Percentiles rank a stretch among this genome's conserved stretches.
Evolutionary conservation across 2,888 invertebrate species (phyloP).

Genomic region (Oscheius onirici): DNA sequence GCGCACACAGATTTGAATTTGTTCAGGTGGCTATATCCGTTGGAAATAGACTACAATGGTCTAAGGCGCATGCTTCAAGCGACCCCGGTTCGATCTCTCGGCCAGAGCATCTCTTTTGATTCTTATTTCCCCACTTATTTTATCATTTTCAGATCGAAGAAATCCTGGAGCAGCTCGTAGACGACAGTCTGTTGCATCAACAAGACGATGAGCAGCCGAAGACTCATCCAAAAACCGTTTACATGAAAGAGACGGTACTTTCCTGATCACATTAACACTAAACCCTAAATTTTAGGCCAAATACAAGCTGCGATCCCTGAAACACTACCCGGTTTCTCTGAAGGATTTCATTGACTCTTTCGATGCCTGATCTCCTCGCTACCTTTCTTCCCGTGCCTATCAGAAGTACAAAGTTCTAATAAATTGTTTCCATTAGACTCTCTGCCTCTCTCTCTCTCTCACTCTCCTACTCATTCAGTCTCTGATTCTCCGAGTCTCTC

Average conservation of each 20-base stretch:
- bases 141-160: constrained; percentile 2
- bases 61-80: too few relatives aligned
- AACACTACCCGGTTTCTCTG: not conserved
- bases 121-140: too few relatives aligned
- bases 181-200: not conserved
- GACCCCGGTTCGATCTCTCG: too few relatives aligned
- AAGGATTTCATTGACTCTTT: not conserved
- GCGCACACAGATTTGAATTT: too few relatives aligned
- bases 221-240: not conserved
- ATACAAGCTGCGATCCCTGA: not conserved
- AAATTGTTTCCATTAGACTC: too few relatives aligned
- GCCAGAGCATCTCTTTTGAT: too few relatives aligned
- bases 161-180: not conserved
- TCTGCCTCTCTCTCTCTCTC: too few relatives aligned
- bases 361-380: not conserved
- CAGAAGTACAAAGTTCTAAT: too few relatives aligned
- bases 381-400: not conserved
- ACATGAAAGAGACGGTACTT: constrained; percentile 9
- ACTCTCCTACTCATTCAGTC: too few relatives aligned
- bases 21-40: too few relatives aligned
- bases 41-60: too few relatives aligned
- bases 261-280: not conserved
- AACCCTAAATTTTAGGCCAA: constrained; percentile 4
- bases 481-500: too few relatives aligned
- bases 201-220: not conserved